Percentiles rank a stretch among this genome's conserved stretches.
phyloP scores from a whole-genome alignment of 2,888 invertebrate species.

The Zygothrica quintamaculata region DNA sequence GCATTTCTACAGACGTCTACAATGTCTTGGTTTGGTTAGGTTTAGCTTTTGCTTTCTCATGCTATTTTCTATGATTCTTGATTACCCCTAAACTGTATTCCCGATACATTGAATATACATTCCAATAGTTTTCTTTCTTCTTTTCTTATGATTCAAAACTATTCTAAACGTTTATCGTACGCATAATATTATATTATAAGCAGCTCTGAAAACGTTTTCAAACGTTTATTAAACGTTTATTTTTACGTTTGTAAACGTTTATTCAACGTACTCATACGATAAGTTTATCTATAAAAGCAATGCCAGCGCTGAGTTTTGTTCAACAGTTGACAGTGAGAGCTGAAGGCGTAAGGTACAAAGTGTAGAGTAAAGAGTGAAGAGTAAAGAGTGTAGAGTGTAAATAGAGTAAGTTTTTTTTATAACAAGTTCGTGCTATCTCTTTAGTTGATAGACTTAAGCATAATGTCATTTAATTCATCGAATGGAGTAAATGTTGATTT shows the following conservation, averaged over 20 bases:
- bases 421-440: neutral
- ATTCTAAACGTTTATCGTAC: constrained; percentile 28
- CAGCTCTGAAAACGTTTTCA: constrained; percentile 24
- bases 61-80: constrained; percentile 45
- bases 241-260: constrained; percentile 41
- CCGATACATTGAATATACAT: constrained; percentile 43
- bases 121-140: constrained; percentile 2
- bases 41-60: constrained; percentile 44
- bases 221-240: constrained; percentile 17
- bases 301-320: constrained; percentile 1
- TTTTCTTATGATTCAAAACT: constrained; percentile 33
- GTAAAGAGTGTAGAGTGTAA: no score
- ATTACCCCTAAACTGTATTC: constrained; percentile 21
- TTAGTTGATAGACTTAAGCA: neutral
- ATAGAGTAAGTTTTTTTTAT: constrained; percentile 8
- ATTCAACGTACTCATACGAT: constrained; percentile 8
- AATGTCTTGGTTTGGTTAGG: constrained; percentile 20
- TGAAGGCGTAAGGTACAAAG: no score
- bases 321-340: constrained; percentile 28
- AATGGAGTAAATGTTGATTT: neutral
- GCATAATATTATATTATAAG: neutral
- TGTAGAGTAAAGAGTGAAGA: no score
- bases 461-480: constrained; percentile 18
- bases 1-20: constrained; percentile 35
- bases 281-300: constrained; percentile 56